Percentiles rank a stretch among this genome's conserved stretches.
Evolutionary conservation across 2,113 vertebrate species (phyloP).

Genomic region (Tamias sibiricus): DNA sequence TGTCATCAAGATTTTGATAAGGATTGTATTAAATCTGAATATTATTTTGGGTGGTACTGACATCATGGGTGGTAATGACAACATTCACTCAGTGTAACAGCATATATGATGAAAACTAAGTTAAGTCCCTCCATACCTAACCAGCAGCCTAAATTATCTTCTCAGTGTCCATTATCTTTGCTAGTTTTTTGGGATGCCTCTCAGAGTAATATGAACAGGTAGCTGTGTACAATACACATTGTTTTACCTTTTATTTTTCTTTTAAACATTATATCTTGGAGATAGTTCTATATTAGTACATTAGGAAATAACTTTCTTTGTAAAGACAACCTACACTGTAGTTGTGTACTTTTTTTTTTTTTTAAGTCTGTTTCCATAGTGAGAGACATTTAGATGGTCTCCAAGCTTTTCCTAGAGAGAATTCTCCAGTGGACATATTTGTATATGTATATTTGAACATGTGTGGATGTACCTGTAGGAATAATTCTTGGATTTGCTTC

Average conservation of each 20-base stretch:
- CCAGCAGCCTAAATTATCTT: background rate
- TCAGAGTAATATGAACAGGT: background rate
- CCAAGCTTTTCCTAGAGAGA: slow-evolving; percentile 31
- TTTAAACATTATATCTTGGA: background rate
- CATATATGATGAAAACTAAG: background rate
- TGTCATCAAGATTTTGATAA: background rate
- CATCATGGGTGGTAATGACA: background rate
- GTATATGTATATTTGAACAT: background rate
- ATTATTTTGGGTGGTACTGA: background rate
- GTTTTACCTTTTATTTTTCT: background rate
- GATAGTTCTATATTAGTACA: background rate
- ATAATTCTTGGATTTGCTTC: background rate
- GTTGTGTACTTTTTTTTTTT: background rate
- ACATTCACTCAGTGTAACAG: background rate
- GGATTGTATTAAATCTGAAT: background rate
- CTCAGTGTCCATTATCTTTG: background rate
- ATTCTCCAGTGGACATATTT: background rate
- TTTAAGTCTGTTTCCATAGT: background rate
- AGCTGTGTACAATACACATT: too few relatives aligned
- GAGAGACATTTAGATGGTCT: background rate
- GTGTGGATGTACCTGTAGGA: background rate
- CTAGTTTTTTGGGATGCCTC: background rate
- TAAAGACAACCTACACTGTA: background rate
- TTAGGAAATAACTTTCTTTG: slow-evolving; percentile 17
- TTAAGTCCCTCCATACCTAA: background rate